Evolutionary conservation across 2,888 invertebrate species (phyloP).

Genomic region (Drosophila mimica): DNA sequence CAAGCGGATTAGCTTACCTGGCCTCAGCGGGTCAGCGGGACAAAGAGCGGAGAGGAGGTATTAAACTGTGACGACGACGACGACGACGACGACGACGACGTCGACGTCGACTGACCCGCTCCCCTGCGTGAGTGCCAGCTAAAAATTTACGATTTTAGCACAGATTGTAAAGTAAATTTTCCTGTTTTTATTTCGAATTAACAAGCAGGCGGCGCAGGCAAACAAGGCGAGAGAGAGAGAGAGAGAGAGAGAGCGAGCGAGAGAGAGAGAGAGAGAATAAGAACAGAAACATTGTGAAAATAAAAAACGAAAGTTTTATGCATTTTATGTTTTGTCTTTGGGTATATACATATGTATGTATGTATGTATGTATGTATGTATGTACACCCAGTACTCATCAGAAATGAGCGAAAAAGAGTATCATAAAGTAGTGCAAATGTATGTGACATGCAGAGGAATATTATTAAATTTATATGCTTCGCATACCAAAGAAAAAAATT

Average conservation of each 20-base stretch:
- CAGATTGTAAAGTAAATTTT: constrained; percentile 82
- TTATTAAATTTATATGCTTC: too few relatives aligned
- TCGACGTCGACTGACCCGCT: constrained; percentile 42
- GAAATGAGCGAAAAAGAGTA: background rate
- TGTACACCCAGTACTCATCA: background rate
- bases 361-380: background rate
- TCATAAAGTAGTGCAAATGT: background rate
- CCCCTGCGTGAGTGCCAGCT: constrained; percentile 58
- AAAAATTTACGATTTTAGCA: constrained; percentile 82
- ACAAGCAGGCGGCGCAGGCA: constrained; percentile 65
- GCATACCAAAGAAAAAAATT: too few relatives aligned
- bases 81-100: constrained; percentile 2
- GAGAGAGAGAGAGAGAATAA: constrained; percentile 6
- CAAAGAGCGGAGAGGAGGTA: background rate
- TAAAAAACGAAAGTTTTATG: constrained; percentile 77
- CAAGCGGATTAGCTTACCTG: constrained; percentile 76
- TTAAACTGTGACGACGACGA: constrained; percentile 6
- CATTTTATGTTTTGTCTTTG: constrained; percentile 17
- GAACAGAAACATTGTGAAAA: constrained; percentile 47
- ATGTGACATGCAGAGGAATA: background rate
- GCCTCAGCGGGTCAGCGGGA: constrained; percentile 22
- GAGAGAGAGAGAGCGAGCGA: background rate
- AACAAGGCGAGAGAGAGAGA: background rate
- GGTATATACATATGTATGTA: background rate
- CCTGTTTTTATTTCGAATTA: constrained; percentile 82